Percentiles rank a stretch among this genome's conserved stretches.
Evolutionary conservation across 1,140 invertebrate species (phyloP).

Genomic region (Drosophila arizonae): DNA sequence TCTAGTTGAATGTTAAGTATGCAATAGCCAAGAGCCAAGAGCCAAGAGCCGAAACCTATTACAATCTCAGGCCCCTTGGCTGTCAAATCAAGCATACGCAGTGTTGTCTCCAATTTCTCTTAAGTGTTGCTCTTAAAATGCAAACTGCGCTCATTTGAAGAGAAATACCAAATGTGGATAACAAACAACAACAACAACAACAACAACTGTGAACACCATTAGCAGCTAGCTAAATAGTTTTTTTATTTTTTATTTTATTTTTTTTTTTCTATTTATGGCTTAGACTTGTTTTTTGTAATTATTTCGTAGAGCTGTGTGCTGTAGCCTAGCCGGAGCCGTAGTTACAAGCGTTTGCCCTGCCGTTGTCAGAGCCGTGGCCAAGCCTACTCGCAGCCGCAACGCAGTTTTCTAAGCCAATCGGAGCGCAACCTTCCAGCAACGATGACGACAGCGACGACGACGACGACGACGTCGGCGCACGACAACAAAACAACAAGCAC

Average conservation of each 20-base stretch:
- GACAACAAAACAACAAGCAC: slow-evolving; percentile 74
- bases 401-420: slow-evolving; percentile 81
- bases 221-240: slow-evolving; percentile 5
- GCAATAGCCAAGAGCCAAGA: background rate
- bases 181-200: slow-evolving; percentile 17
- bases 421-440: slow-evolving; percentile 54
- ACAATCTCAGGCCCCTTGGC: background rate
- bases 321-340: slow-evolving; percentile 5
- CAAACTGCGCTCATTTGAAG: slow-evolving; percentile 14
- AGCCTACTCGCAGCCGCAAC: slow-evolving; percentile 68
- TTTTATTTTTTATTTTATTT: background rate
- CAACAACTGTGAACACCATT: background rate
- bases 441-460: slow-evolving; percentile 49
- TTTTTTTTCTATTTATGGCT: slow-evolving; percentile 27
- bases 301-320: slow-evolving; percentile 40
- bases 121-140: slow-evolving; percentile 35
- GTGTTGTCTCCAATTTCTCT: slow-evolving; percentile 34
- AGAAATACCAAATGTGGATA: slow-evolving; percentile 27
- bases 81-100: slow-evolving; percentile 57
- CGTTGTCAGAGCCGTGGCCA: slow-evolving; percentile 51
- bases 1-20: too few species aligned
- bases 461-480: slow-evolving; percentile 72
- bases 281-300: slow-evolving; percentile 41
- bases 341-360: background rate
- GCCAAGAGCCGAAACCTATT: background rate